Evolutionary conservation across 2,888 invertebrate genomes (phyloP), one percentile per base, ranked within the genome.

Genomic region (Brachyptera putata): DNA sequence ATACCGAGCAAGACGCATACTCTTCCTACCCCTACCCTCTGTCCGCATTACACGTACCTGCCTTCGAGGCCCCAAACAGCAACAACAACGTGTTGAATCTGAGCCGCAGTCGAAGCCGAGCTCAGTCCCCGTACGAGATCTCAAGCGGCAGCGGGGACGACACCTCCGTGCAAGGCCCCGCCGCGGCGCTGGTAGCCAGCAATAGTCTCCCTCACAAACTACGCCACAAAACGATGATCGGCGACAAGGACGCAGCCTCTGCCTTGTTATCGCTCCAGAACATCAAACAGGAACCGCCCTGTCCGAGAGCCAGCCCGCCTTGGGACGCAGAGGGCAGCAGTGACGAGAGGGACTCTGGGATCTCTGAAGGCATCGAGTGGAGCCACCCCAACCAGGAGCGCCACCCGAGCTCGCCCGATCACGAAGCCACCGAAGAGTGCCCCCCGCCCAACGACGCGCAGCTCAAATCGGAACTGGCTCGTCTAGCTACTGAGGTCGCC

Each of bases 241-340:
- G 91, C 9, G 93, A 93, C 72, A 91, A 91, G 73, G 93, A 93
- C 72, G 71, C 73, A n/a, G 91, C 91, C 9, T 84, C 83, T 62
- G 89, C 89, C 13, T 80, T 89, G 60, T 80, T 90, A n/a, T 87
- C 88, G 39, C 80, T 91, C 48, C 91, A 91, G 71, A 88, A 89
- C 71, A 89, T 91, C 71, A 91, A 92, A 73, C 90, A 91, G 71
- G 92, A 92, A 73, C 90, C 91, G 0, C 87, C 85, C 22, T 65
- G 64, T 49, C 84, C 85, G 53, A 79, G 87, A 41, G 88, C 89
- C 14, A 89, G 90, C 11, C 89, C 89, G 2, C 87, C 90, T 0
- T 91, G 91, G 87, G 91, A 91, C 73, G 90, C 87, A 26, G 92
- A 93, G 70, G 92, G 92, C 26, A 92, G 91, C 59, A 91, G 91